These are phyloP conservation scores for Drosophila parthenogenetica DNA, from an alignment of 2,888 invertebrate genomes.

Conservation along the genomic window DNA sequence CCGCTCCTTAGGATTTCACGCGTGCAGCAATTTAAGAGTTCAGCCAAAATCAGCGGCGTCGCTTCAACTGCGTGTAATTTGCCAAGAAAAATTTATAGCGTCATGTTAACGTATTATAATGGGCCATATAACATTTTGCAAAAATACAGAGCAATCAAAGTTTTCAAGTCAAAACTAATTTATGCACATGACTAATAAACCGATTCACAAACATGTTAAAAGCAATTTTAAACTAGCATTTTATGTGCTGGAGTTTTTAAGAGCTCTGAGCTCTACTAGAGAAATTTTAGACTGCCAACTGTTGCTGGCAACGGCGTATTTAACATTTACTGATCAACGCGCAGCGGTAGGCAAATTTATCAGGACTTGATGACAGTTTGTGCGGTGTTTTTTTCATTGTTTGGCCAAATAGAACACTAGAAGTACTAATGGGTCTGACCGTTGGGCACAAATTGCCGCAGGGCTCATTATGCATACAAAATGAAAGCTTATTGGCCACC, in stretches of 20 bases:
- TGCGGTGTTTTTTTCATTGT: not conserved
- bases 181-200: conserved; percentile 63
- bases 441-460: conserved; percentile 63
- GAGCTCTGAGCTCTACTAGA: no score
- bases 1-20: not conserved
- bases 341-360: no score
- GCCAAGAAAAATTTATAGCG: conserved; percentile 18
- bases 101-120: conserved; percentile 24
- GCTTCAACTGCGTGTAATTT: conserved; percentile 4
- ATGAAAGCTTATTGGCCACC: conserved; percentile 41
- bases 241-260: not conserved
- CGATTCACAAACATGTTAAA: conserved; percentile 48
- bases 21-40: not conserved
- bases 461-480: conserved; percentile 73
- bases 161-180: conserved; percentile 52
- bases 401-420: conserved; percentile 9
- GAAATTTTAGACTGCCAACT: conserved; percentile 13
- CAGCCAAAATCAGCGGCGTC: not conserved
- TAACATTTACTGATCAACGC: conserved; percentile 1
- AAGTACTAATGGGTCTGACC: conserved; percentile 62
- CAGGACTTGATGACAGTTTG: not conserved
- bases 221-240: conserved; percentile 40
- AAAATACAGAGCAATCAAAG: conserved; percentile 39
- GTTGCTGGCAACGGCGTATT: conserved; percentile 2
- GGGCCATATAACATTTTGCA: conserved; percentile 44